Conservation (phyloP, 2,113 vertebrate genomes). For the Gymnarchus niloticus region DNA sequence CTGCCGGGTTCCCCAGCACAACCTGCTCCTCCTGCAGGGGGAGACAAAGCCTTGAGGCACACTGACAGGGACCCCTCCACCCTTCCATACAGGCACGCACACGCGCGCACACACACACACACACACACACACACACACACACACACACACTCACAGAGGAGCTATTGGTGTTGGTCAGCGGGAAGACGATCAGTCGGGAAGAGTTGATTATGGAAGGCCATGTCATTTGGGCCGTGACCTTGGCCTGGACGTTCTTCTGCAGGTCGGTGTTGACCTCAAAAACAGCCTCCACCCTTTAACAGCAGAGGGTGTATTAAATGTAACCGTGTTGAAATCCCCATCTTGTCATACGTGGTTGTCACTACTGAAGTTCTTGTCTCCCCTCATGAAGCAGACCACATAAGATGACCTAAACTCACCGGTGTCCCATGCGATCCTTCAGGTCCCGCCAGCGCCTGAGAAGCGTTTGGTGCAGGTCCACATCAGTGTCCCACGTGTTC, state of each 20-base stretch:
- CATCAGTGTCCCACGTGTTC: conserved; percentile 85
- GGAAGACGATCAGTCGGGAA: conserved; percentile 72
- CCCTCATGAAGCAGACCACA: not conserved
- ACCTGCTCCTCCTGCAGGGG: conserved; percentile 80
- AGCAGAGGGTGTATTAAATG: not conserved
- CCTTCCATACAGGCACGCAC: no score
- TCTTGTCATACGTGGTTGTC: not conserved
- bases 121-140: conserved; percentile 68
- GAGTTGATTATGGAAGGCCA: conserved; percentile 88
- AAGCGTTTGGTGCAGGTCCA: conserved; percentile 83
- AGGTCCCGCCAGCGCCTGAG: conserved; percentile 82
- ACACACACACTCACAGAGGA: conserved; percentile 80
- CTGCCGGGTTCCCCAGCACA: conserved; percentile 84
- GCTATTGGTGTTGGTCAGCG: conserved; percentile 89
- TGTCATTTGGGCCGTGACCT: conserved; percentile 77
- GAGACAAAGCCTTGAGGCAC: not conserved
- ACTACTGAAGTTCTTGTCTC: not conserved
- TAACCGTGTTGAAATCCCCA: not conserved
- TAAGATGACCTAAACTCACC: conserved; percentile 55
- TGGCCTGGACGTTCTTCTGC: conserved; percentile 84
- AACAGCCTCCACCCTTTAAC: conserved; percentile 68
- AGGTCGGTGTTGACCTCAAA: conserved; percentile 97
- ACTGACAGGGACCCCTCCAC: not conserved
- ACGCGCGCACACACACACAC: no score
- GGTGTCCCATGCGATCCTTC: conserved; percentile 71